Evolutionary conservation across 2,888 invertebrate genomes (phyloP), one percentile per base, ranked within the genome.

Genomic region (Lasioglossum morio): DNA sequence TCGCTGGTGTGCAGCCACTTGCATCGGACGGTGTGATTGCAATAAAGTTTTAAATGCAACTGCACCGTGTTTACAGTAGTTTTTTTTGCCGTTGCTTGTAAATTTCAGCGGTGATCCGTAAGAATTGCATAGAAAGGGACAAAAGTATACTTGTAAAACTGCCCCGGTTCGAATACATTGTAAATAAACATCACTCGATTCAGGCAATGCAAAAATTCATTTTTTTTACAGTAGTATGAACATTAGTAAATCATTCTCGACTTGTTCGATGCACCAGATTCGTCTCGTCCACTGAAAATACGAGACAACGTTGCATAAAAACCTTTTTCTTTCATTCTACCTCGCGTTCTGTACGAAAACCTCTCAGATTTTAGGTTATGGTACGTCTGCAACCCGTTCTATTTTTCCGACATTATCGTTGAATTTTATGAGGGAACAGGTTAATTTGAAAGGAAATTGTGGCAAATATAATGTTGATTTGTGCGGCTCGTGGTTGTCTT

Each of bases 401-500:
- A 4, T 30, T 78, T 40, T 34, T 72, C 34, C n/a, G 63, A 37
- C 23, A 30, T 40, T 57, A 72, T 48, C 14, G 43, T 57, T 72
- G 66, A 63, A 12, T 14, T 84, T 84, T 63, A 74, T 57, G 16
- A 84, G 27, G 57, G 23, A 14, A n/a, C 19, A 19, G 16, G 12
- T 8, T 69, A 23, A 48, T 72, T 60, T 57, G 27, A 53, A 53
- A 27, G 8, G 27, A 34, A 72, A 12, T 27, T 73, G 53, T n/a
- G 19, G 19, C 8, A 8, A 74, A 66, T 69, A 87, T 43, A 73
- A 91, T 90, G 91, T 66, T 84, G 80, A 80, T 75, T 57, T 93
- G 92, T 40, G 81, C 72, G 40, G 89, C 79, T 1, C 77, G 72
- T 4, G 79, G 75, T 53, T 93, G 93, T 79, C 66, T 48, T 30